Base-by-base conservation (phyloP, 2,888 invertebrate genomes). In the Hyposoter didymator region DNA sequence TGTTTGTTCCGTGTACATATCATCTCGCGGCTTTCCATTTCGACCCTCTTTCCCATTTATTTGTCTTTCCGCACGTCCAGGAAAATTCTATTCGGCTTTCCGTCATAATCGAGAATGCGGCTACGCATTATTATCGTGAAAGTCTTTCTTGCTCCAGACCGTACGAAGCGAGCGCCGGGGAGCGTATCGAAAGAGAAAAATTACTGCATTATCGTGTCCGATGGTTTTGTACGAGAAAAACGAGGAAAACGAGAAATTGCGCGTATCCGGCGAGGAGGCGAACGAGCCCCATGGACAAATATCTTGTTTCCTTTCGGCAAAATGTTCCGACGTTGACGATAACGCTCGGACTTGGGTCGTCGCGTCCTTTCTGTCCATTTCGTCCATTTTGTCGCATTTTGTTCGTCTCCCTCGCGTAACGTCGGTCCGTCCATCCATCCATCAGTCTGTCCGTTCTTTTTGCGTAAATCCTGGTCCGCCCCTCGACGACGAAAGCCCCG, bases 61-160 rank as follows among this genome's bases (percentile, higher is more conserved):
- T 84, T 80, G 80, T 84, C 75, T 84, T 84, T 76, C 39, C 39
- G 75, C 55, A n/a, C n/a, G 55, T 55, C 75, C 75, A 45, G 47
- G 76, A 64, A 39, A 39, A 72, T 84, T 75, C 69, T 55, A 80
- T 75, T 72, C 79, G 43, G n/a, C 66, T 49, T 72, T 76, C 62
- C 47, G 28, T 62, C 17, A 55, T 43, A 69, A 19, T 17, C 62
- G 43, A 32, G 74, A 39, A 32, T 32, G 28, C 28, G 6, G 35
- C n/a, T 47, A 45, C 39, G 39, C 14, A 67, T 59, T 59, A n/a
- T n/a, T n/a, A n/a, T n/a, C 28, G 10, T 39, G 43, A 80, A 80
- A 52, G 66, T 52, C 28, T 70, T 52, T n/a, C 5, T n/a, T n/a
- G n/a, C n/a, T 59, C 14, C 19, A 19, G 2, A 19, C 2, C 5